Percentiles rank a stretch among this genome's conserved stretches.
These are phyloP conservation scores for Noctilio leporinus DNA, from an alignment of 2,113 vertebrate genomes.

Conservation along the genomic window DNA sequence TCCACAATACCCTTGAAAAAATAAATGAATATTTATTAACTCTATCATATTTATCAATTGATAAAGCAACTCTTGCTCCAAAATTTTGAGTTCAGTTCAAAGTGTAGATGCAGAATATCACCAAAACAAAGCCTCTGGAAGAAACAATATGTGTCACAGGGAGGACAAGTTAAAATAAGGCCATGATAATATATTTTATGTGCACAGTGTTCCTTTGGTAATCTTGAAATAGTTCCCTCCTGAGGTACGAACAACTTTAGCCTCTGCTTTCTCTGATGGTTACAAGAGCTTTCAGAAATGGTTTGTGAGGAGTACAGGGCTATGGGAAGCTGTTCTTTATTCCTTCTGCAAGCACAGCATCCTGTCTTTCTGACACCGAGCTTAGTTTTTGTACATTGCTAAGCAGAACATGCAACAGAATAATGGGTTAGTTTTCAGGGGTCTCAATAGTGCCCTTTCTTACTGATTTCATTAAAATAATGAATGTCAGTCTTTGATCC, in stretches of 20 bases:
- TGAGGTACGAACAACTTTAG: neutral
- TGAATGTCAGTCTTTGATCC: slow-evolving; percentile 36
- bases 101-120: neutral
- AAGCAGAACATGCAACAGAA: slow-evolving; percentile 22
- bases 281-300: slow-evolving; percentile 14
- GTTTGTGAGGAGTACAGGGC: neutral
- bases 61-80: slow-evolving; percentile 9
- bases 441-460: slow-evolving; percentile 23
- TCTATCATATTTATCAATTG: slow-evolving; percentile 3
- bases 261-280: neutral
- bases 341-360: neutral
- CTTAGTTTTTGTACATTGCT: slow-evolving; percentile 7
- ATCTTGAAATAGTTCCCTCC: slow-evolving; percentile 15
- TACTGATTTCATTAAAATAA: slow-evolving; percentile 56
- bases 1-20: neutral
- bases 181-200: neutral
- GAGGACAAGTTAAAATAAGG: slow-evolving; percentile 5
- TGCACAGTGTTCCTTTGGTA: neutral
- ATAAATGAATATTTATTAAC: neutral
- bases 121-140: neutral
- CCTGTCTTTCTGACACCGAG: neutral
- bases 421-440: neutral
- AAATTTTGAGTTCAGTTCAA: neutral
- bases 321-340: neutral
- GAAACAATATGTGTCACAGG: neutral